Evolutionary conservation across 2,113 vertebrate species (phyloP), one percentile per base, ranked within the genome.

Genomic region (Istiophorus platypterus): DNA sequence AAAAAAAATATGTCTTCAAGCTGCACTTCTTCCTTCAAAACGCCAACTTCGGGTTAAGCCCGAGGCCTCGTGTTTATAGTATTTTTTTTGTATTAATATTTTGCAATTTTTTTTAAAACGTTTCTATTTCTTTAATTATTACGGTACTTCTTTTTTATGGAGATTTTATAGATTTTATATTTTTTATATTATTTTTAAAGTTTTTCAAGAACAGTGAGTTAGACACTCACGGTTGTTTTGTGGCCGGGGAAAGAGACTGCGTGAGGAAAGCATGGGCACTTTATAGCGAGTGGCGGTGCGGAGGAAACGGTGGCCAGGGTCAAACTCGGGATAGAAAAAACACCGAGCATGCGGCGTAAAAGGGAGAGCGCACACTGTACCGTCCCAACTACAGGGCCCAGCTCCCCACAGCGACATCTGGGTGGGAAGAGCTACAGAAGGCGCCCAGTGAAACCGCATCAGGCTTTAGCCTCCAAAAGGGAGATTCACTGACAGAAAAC

Each of bases 211-310:
- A 90, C 94, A 68, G 95, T 95, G 95, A 95, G 95, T 94, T 92
- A 70, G 73, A 93, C 95, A 95, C 95, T 95, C 95, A 95, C 95
- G 89, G 92, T 93, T 80, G 93, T 92, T 92, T 93, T 92, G 92
- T 92, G 92, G 92, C 85, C 90, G 91, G 90, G 91, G 88, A 95
- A 95, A 96, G 94, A 95, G 95, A 90, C 89, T 89, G 94, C 86
- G 91, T 91, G 87, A 67, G 90, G 83, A 85, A 82, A 84, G 93
- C 92, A 78, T 90, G 93, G 84, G 62, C 82, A 93, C 95, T 96
- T 95, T 96, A 96, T 96, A 96, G 91, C 79, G 80, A 67, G 92
- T 65, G 91, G 47, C 85, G 62, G 91, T 77, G 91, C 87, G 85
- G 92, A 93, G 90, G 91, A 95, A 94, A 93, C 69, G 88, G 91